Percentiles rank a stretch among this genome's conserved stretches.
Conservation (phyloP, 2,888 invertebrate genomes). For the Nebria brevicollis region DNA sequence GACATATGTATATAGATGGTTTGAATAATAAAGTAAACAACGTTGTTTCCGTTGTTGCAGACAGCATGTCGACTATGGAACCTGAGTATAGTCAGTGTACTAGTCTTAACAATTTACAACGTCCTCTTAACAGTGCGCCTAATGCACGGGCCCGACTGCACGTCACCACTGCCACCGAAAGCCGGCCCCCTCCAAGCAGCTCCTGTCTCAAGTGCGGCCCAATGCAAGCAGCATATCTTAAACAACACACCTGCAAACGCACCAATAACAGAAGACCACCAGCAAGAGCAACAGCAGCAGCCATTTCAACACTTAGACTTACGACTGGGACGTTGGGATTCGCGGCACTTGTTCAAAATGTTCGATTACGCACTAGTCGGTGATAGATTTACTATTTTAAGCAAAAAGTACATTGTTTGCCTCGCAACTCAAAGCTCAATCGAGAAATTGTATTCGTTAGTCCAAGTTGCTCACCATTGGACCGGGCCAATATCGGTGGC, state of each 20-base stretch:
- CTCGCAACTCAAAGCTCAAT: conserved; percentile 88
- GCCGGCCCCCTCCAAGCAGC: conserved; percentile 50
- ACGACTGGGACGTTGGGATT: conserved; percentile 79
- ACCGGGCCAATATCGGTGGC: conserved; percentile 86
- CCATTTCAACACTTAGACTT: conserved; percentile 70
- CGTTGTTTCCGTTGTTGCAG: conserved; percentile 50
- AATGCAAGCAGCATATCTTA: conserved; percentile 49
- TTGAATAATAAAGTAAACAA: background rate
- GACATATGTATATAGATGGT: background rate
- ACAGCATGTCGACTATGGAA: conserved; percentile 74
- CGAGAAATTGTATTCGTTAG: conserved; percentile 80
- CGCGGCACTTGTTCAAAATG: conserved; percentile 73
- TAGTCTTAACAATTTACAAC: conserved; percentile 74
- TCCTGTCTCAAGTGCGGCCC: conserved; percentile 25
- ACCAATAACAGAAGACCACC: conserved; percentile 21
- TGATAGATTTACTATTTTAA: conserved; percentile 70
- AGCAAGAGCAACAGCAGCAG: conserved; percentile 54
- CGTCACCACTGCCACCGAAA: conserved; percentile 50
- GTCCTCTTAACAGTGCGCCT: conserved; percentile 69
- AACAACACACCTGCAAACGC: conserved; percentile 43
- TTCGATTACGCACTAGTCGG: conserved; percentile 80
- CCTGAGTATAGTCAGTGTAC: conserved; percentile 71
- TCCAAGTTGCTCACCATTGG: conserved; percentile 85
- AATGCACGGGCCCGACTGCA: conserved; percentile 65
- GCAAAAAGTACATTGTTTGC: conserved; percentile 71